Evolutionary conservation across 2,113 vertebrate species (phyloP), one percentile per base, ranked within the genome.

Genomic region (Picathartes gymnocephalus): DNA sequence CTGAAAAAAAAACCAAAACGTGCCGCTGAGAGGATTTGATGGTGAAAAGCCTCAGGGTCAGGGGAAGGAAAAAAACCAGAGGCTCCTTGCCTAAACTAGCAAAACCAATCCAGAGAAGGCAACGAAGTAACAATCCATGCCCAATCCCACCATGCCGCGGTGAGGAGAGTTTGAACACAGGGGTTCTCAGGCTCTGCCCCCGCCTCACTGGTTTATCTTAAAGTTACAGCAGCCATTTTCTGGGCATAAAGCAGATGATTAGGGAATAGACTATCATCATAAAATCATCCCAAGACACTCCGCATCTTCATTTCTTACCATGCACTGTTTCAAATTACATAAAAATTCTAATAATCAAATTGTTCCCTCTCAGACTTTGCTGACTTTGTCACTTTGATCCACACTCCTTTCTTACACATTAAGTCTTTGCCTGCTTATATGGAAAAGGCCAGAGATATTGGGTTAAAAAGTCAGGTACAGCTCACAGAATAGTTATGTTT

Each of bases 121-220:
- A 57, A 28, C 0, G 7, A 17, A 45, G 19, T 37, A 28, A 23
- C 33, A 58, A 74, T 30, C 19, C 8, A 4, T 18, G 19, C 33
- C 0, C 2, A 40, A 10, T 6, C 24, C 1, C 3, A 73, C 23
- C 13, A 20, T 31, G n/a, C 3, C 2, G 9, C 22, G 30, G 13
- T 4, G 4, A 14, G 25, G 15, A 47, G 54, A 47, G 20, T 10
- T 47, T 18, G 20, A 76, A 8, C 15, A 8, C 8, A 0, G 0
- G n/a, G 4, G 9, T 19, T 30, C 53, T 18, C 27, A 7, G 20
- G 21, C n/a, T 48, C n/a, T 3, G 4, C 16, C 9, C 23, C 47
- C 9, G 11, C 47, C 47, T 23, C 16, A 8, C 35, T 11, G 35
- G 21, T 12, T 25, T 17, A 9, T 15, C 35, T 39, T 48, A 48